These are phyloP conservation scores for Drosophila simulans DNA, from an alignment of 1,140 invertebrate species.

Conservation along the genomic window DNA sequence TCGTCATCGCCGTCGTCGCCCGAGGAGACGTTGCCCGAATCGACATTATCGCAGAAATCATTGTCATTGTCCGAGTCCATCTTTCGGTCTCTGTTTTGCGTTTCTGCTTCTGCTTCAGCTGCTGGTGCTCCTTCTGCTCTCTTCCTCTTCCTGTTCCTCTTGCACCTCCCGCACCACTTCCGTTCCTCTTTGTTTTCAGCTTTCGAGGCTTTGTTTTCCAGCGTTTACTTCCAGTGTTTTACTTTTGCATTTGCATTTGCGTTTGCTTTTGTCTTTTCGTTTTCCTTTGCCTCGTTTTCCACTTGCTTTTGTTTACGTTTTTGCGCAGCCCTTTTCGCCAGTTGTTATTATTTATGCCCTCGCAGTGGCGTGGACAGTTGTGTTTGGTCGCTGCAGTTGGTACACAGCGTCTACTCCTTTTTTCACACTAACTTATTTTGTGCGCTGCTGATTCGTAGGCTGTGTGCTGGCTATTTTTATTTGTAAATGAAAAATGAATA, in stretches of 20 bases:
- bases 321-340: constrained; percentile 18
- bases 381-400: constrained; percentile 5
- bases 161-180: constrained; percentile 11
- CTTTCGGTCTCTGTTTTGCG: constrained; percentile 18
- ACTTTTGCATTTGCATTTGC: constrained; percentile 2
- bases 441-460: constrained; percentile 1
- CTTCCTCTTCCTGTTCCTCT: constrained; percentile 5
- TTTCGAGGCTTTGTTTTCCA: constrained; percentile 24
- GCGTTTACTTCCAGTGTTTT: not conserved
- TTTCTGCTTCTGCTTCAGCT: not conserved
- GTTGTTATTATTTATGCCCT: constrained; percentile 4
- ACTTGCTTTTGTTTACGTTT: constrained; percentile 44
- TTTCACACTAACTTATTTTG: constrained; percentile 9
- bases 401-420: constrained; percentile 1
- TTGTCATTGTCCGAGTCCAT: constrained; percentile 94
- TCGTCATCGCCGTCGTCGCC: constrained; percentile 94
- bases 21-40: constrained; percentile 95
- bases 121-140: constrained; percentile 2
- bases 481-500: constrained; percentile 15
- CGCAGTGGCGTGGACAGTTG: not conserved
- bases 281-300: constrained; percentile 16
- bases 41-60: constrained; percentile 94
- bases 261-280: not conserved
- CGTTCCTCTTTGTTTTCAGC: constrained; percentile 22
- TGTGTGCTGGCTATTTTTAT: constrained; percentile 8